Conservation (phyloP, 2,888 invertebrate species). For the Tineola bisselliella region DNA sequence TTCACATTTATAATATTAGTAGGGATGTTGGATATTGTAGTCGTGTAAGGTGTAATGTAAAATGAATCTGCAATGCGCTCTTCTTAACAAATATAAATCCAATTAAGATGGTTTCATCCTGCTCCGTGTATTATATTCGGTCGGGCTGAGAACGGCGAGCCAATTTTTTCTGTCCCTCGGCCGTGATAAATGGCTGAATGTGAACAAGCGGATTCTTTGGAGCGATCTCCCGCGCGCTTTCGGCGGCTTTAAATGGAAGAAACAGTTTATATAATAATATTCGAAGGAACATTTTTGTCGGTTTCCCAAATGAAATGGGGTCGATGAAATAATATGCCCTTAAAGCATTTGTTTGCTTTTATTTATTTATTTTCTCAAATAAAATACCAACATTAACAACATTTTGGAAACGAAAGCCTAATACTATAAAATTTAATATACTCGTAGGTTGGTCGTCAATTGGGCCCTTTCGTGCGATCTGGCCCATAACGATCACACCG, state of each 20-base stretch:
- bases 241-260: too few species aligned
- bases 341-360: too few species aligned
- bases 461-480: neutral
- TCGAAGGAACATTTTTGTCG: too few species aligned
- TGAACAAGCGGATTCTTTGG: slow-evolving; percentile 34
- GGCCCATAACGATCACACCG: neutral
- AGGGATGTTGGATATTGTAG: too few species aligned
- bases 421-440: neutral
- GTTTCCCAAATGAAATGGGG: too few species aligned
- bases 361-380: too few species aligned
- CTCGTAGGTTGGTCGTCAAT: neutral
- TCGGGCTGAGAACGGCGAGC: slow-evolving; percentile 35
- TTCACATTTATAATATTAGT: too few species aligned
- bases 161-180: slow-evolving; percentile 41
- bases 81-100: slow-evolving; percentile 32
- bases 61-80: neutral
- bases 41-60: too few species aligned
- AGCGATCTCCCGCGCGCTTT: neutral
- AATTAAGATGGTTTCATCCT: slow-evolving; percentile 28
- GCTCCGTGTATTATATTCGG: slow-evolving; percentile 44
- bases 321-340: too few species aligned
- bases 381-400: too few species aligned
- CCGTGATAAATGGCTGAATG: slow-evolving; percentile 43
- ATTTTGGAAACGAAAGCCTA: too few species aligned
- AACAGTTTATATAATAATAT: too few species aligned